Percentiles rank a stretch among this genome's conserved stretches.
phyloP scores from a whole-genome alignment of 37 sponge, comb jelly and placozoan species.

The Eunapius fragilis region DNA sequence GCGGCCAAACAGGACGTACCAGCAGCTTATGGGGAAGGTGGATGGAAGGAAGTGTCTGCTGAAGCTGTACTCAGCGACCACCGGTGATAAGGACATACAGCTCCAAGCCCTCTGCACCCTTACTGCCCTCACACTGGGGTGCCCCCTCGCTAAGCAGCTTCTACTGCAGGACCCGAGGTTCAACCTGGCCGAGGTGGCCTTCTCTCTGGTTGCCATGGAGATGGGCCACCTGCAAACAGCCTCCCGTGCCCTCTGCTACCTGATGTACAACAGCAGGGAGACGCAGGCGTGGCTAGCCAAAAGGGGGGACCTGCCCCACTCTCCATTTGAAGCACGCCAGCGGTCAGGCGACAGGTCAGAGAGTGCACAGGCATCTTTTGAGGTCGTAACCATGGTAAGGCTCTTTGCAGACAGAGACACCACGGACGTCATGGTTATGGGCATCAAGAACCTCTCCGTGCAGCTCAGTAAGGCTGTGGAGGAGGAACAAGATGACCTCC shows the following conservation, averaged over 20 bases:
- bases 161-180: constrained; percentile 15
- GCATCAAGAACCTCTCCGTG: not conserved
- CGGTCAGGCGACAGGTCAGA: not conserved
- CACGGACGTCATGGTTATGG: not conserved
- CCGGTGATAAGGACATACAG: not conserved
- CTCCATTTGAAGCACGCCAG: not conserved
- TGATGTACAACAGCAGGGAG: constrained; percentile 33
- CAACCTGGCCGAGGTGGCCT: not conserved
- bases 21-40: not conserved
- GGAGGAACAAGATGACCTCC: not conserved
- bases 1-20: constrained; percentile 16
- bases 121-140: constrained; percentile 12
- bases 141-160: not conserved
- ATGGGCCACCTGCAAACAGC: not conserved
- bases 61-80: not conserved
- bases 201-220: not conserved
- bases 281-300: not conserved
- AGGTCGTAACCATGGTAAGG: constrained; percentile 3
- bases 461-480: not conserved
- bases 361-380: constrained; percentile 15
- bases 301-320: not conserved
- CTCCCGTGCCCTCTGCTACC: constrained; percentile 1
- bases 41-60: constrained; percentile 20
- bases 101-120: constrained; percentile 28
- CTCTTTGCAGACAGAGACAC: not conserved